These are phyloP conservation scores for Periophthalmus magnuspinnatus DNA, from an alignment of 2,797 vertebrate species.

Conservation along the genomic window DNA sequence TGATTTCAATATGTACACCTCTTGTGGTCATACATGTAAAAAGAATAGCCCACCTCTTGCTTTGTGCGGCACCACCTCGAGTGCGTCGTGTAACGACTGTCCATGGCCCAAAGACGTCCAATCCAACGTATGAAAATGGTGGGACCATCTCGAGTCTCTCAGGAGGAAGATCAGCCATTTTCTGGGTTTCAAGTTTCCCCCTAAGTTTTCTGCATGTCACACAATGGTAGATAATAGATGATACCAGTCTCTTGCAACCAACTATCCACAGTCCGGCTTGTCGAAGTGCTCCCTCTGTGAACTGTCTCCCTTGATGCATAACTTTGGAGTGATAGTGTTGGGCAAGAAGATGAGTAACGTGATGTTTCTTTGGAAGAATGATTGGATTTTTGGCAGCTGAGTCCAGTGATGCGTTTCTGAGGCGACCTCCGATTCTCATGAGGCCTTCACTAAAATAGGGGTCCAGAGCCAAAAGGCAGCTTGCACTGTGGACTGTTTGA, in stretches of 20 bases:
- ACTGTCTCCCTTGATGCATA: not conserved
- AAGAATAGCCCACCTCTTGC: constrained; percentile 32
- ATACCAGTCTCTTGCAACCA: too few species aligned
- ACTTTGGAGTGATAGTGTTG: not conserved
- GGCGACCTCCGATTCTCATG: too few species aligned
- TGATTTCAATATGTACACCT: constrained; percentile 21
- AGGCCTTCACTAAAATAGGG: too few species aligned
- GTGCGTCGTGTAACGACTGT: constrained; percentile 6
- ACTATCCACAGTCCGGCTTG: too few species aligned
- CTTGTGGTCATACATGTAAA: constrained; percentile 32
- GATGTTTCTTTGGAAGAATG: too few species aligned
- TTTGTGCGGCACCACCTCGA: constrained; percentile 4
- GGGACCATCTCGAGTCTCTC: constrained; percentile 10
- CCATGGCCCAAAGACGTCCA: constrained; percentile 32
- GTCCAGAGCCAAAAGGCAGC: too few species aligned
- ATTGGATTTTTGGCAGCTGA: too few species aligned
- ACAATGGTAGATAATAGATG: too few species aligned
- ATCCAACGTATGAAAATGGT: constrained; percentile 13
- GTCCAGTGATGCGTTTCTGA: too few species aligned
- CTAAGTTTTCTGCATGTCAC: too few species aligned
- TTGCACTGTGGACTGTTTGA: not conserved
- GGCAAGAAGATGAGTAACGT: too few species aligned
- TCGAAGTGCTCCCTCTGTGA: not conserved
- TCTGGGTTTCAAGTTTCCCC: too few species aligned
- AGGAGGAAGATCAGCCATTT: constrained; percentile 13